phyloP scores from a whole-genome alignment of 2,888 invertebrate species.

The Polymixis lichenea region DNA sequence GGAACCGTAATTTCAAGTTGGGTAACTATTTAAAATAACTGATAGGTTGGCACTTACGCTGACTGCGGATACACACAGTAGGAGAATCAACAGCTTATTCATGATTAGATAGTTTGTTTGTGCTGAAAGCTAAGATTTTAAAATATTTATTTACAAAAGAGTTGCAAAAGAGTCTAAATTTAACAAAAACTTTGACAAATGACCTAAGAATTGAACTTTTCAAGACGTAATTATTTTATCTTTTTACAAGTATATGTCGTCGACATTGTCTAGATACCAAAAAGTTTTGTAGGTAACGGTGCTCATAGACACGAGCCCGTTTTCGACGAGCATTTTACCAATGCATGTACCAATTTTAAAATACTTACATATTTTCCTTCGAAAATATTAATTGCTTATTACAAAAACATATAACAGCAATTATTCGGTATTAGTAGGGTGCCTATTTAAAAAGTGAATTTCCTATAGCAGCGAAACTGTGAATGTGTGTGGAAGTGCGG shows the following conservation, averaged over 20 bases:
- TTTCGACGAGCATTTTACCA: too few species aligned
- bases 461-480: too few species aligned
- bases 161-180: neutral
- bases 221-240: neutral
- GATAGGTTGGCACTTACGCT: neutral
- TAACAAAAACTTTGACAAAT: neutral
- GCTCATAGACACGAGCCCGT: neutral
- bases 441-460: neutral
- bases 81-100: conserved; percentile 3
- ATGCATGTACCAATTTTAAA: neutral
- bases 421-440: neutral
- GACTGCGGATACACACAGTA: neutral
- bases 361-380: neutral
- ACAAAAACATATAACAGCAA: neutral
- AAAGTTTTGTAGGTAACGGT: neutral
- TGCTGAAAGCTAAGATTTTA: neutral
- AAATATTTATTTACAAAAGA: neutral
- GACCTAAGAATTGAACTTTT: neutral
- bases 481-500: too few species aligned
- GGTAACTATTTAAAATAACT: neutral
- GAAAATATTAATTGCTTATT: neutral
- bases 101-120: conserved; percentile 1
- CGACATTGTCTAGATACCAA: neutral
- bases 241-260: neutral
- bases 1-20: too few species aligned